Conservation (phyloP, 2,888 invertebrate species). For the Folsomia candida region DNA sequence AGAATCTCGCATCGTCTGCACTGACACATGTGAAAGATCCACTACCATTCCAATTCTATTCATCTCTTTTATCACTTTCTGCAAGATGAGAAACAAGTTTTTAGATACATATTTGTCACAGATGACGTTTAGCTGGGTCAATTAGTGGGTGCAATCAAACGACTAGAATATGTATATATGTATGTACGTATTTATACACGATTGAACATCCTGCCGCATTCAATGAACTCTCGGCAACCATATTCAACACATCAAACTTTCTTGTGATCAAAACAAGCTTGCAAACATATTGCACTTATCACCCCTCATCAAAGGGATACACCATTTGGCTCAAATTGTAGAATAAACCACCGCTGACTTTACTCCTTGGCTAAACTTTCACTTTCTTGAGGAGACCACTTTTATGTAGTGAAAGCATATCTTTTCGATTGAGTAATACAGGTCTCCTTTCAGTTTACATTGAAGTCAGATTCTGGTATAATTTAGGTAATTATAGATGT, state of each 20-base stretch:
- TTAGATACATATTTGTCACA: background rate
- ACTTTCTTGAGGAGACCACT: too few species aligned
- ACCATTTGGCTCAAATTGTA: background rate
- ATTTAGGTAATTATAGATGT: too few species aligned
- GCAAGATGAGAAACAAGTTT: conserved; percentile 29
- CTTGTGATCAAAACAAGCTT: conserved; percentile 1
- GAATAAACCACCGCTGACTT: too few species aligned
- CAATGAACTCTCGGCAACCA: background rate
- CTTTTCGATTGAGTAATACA: too few species aligned
- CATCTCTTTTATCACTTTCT: conserved; percentile 66
- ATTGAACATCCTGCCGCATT: background rate
- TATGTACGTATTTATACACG: too few species aligned
- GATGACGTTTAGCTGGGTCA: background rate
- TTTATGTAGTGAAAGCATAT: too few species aligned
- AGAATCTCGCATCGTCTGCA: conserved; percentile 64
- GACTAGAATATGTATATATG: too few species aligned
- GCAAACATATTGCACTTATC: background rate
- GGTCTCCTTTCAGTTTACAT: too few species aligned
- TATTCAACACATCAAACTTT: background rate
- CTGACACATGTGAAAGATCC: conserved; percentile 65
- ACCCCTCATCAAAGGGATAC: background rate
- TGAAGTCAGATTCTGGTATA: too few species aligned
- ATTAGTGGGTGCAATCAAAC: background rate
- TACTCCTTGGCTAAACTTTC: too few species aligned
- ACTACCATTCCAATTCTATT: conserved; percentile 70